Evolutionary conservation across 2,888 invertebrate species (phyloP), one percentile per base, ranked within the genome.

Genomic region (Pyrrhia umbra): DNA sequence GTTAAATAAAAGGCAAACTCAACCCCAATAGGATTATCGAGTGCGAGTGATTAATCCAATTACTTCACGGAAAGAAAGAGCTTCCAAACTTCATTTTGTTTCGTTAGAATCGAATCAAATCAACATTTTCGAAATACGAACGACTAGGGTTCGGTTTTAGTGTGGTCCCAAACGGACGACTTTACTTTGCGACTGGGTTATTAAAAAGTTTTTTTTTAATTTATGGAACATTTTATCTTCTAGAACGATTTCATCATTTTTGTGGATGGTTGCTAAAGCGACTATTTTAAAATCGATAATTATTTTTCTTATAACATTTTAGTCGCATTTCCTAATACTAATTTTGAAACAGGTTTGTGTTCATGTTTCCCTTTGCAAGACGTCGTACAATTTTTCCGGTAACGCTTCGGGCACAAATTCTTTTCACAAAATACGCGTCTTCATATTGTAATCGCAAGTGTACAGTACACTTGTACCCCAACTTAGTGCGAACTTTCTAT

Each of bases 21-120:
- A 20, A 45, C 56, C 68, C 77, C 64, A 55, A 80, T 47, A 56
- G 61, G 71, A 80, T 75, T 68, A 70, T 75, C 46, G 64, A 50
- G 62, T 67, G 57, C 67, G 67, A 61, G 77, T 84, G 80, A 86
- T 86, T 86, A 85, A 86, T 84, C 74, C 80, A 83, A 86, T 86
- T 85, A 84, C 79, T 74, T 77, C 77, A 75, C 73, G 58, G 56
- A 47, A 69, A 75, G 76, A 83, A 84, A 80, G 79, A 83, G 75
- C 79, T 81, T 66, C 77, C 72, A 66, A 82, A 83, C 80, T 81
- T 80, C 68, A 75, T 81, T 81, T 81, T 73, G 77, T 76, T 77
- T 70, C 70, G 74, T 68, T 72, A 68, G 69, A 72, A 80, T 80
- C 78, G 81, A 85, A 85, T 84, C 80, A 80, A 82, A 82, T 82